phyloP scores from a whole-genome alignment of 2,113 vertebrate genomes.

The Microtus pennsylvanicus region DNA sequence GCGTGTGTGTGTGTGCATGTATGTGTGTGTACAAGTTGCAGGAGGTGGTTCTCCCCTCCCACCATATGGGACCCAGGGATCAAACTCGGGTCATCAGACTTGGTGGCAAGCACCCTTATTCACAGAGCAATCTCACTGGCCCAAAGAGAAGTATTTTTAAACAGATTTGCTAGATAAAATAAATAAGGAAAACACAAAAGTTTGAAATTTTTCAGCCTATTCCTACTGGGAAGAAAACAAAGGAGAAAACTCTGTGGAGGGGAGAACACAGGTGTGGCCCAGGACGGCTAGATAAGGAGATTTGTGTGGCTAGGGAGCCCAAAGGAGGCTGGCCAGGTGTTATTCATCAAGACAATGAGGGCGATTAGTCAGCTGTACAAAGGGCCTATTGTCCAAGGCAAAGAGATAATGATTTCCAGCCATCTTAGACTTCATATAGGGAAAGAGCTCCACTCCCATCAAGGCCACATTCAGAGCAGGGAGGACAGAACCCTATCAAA shows the following conservation, averaged over 20 bases:
- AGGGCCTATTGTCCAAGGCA: not conserved
- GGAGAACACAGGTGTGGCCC: not conserved
- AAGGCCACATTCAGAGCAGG: not conserved
- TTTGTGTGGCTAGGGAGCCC: not conserved
- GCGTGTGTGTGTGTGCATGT: not conserved
- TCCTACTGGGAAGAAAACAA: not conserved
- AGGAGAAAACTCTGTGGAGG: not conserved
- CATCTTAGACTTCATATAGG: not conserved
- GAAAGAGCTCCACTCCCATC: not conserved
- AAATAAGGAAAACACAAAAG: not conserved
- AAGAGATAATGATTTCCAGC: not conserved
- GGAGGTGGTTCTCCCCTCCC: not conserved
- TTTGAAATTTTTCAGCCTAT: not conserved
- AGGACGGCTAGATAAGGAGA: not conserved
- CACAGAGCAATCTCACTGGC: not conserved
- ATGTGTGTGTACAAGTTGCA: not conserved
- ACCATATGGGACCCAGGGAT: not conserved
- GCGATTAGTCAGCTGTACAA: constrained; percentile 20
- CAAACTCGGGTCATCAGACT: not conserved
- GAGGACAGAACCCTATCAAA: not conserved
- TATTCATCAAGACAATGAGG: not conserved
- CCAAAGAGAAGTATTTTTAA: not conserved
- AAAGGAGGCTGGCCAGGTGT: not conserved
- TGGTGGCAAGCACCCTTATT: not conserved
- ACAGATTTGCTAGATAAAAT: not conserved